Conservation (phyloP, 1,140 invertebrate species). For the Rhagoletis pomonella region DNA sequence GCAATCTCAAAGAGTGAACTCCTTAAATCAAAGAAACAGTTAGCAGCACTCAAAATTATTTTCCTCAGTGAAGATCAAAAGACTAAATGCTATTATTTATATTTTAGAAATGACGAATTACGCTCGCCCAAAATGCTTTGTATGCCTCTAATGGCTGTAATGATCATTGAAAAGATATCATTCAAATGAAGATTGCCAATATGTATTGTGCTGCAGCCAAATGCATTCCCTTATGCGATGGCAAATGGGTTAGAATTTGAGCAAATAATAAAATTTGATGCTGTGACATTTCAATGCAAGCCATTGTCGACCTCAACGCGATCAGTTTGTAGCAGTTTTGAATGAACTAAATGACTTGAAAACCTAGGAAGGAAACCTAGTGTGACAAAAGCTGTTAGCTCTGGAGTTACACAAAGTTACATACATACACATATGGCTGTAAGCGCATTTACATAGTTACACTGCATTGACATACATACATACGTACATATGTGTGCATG, state of each 20-base stretch:
- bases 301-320: background rate
- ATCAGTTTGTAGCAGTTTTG: background rate
- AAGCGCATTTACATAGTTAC: background rate
- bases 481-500: too few relatives aligned
- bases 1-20: too few relatives aligned
- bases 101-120: too few relatives aligned
- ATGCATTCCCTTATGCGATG: background rate
- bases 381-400: background rate
- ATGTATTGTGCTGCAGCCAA: background rate
- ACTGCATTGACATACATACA: background rate
- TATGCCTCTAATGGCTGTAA: background rate
- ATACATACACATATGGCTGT: background rate
- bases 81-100: too few relatives aligned
- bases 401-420: background rate
- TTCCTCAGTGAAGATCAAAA: too few relatives aligned
- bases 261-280: background rate
- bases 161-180: background rate
- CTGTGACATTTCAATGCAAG: background rate
- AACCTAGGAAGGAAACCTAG: background rate
- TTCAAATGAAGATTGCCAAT: background rate
- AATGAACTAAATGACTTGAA: background rate
- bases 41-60: too few relatives aligned
- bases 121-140: background rate
- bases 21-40: too few relatives aligned
- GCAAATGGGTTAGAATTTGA: constrained; percentile 6